Evolutionary conservation across 2,113 vertebrate genomes (phyloP).

Genomic region (Phylloscopus trochiloides): DNA sequence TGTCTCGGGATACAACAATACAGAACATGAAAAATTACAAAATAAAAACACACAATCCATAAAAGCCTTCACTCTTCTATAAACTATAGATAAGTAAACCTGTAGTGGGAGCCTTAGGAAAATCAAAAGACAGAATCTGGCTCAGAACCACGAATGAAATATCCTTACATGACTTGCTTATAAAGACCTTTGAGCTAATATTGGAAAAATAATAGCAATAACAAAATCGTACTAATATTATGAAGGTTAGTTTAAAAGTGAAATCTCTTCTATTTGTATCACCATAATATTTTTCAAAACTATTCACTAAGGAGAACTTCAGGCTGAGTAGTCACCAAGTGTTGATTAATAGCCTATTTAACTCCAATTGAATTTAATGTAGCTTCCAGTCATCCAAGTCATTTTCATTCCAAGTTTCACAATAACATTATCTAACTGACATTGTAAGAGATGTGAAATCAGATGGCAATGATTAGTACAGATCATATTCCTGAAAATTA

Average conservation of each 20-base stretch:
- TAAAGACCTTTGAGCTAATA: not conserved
- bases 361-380: not conserved
- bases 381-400: not conserved
- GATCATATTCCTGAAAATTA: not conserved
- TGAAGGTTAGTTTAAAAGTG: not conserved
- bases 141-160: not conserved
- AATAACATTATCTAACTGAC: not conserved
- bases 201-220: not conserved
- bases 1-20: not conserved
- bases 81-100: not conserved
- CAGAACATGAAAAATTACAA: not conserved
- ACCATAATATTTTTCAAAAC: not conserved
- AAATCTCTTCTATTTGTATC: not conserved
- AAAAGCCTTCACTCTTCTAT: not conserved
- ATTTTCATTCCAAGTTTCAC: not conserved
- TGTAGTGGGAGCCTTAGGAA: not conserved
- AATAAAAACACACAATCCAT: not conserved
- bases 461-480: not conserved
- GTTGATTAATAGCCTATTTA: constrained; percentile 2
- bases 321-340: not conserved
- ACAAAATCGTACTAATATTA: not conserved
- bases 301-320: not conserved
- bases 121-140: not conserved
- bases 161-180: not conserved
- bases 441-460: not conserved